Conservation (phyloP, 2,888 invertebrate species). For the Trimorus sp. region DNA sequence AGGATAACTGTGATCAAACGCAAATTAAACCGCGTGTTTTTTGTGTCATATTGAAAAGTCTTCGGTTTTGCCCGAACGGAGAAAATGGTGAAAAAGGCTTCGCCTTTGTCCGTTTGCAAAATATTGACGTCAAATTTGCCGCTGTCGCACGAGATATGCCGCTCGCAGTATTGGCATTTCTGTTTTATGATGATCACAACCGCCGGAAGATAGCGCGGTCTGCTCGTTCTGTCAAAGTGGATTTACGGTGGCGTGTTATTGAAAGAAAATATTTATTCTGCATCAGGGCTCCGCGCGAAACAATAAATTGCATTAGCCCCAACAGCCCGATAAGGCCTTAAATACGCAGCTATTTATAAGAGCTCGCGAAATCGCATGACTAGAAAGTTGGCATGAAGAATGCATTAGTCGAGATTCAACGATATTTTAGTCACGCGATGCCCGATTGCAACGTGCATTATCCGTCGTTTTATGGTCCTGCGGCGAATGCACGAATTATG, state of each 20-base stretch:
- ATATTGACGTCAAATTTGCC: conserved; percentile 52
- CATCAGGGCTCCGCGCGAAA: not conserved
- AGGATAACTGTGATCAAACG: conserved; percentile 15
- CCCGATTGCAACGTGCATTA: conserved; percentile 12
- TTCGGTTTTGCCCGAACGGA: not conserved
- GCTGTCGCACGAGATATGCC: conserved; percentile 56
- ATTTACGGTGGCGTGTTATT: conserved; percentile 58
- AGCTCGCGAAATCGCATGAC: not conserved
- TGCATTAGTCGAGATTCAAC: conserved; percentile 35
- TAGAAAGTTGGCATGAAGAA: conserved; percentile 32
- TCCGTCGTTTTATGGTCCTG: not conserved
- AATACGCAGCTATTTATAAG: conserved; percentile 23
- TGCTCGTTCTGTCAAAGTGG: conserved; percentile 58
- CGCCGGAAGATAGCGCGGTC: conserved; percentile 41
- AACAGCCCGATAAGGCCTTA: conserved; percentile 1
- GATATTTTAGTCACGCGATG: conserved; percentile 53
- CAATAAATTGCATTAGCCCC: conserved; percentile 20
- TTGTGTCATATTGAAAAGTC: conserved; percentile 2
- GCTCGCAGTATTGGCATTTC: conserved; percentile 49
- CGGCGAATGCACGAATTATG: conserved; percentile 29
- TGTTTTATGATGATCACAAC: conserved; percentile 61
- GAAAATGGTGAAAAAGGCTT: conserved; percentile 34
- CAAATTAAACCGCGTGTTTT: conserved; percentile 11
- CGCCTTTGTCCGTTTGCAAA: conserved; percentile 17
- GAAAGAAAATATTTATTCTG: conserved; percentile 63